A percentile compares a stretch with the other conserved stretches of the same genome.
Evolutionary conservation across 1,140 invertebrate genomes (phyloP).

Genomic region (Lethrus apterus): DNA sequence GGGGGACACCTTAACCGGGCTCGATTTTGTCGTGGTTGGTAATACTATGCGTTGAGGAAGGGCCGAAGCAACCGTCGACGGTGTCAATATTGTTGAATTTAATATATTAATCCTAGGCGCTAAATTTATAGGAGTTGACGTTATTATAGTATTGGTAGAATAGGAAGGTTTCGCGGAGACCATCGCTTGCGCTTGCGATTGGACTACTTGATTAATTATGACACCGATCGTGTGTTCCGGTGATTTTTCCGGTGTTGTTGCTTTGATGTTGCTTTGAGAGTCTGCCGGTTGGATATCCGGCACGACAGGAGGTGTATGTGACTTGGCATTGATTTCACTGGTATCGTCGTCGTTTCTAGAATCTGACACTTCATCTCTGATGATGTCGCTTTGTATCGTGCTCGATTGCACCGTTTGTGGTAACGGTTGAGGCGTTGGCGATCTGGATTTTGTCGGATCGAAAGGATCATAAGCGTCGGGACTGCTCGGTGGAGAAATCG

Average conservation of each 20-base stretch:
- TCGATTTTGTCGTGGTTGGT: constrained; percentile 37
- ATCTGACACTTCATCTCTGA: constrained; percentile 20
- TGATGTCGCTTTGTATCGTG: background rate
- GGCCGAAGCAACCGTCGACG: constrained; percentile 28
- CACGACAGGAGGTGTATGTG: constrained; percentile 36
- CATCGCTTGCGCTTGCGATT: constrained; percentile 1
- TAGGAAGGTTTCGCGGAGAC: constrained; percentile 3
- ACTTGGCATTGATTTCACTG: constrained; percentile 18
- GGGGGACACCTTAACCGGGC: constrained; percentile 42
- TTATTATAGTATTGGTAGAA: constrained; percentile 32
- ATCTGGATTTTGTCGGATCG: constrained; percentile 76
- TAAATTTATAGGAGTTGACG: constrained; percentile 32
- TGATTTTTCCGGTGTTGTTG: constrained; percentile 26
- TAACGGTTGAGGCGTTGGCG: constrained; percentile 43
- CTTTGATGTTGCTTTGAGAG: constrained; percentile 33
- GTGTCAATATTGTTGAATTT: constrained; percentile 33
- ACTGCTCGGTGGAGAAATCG: constrained; percentile 53
- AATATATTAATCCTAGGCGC: constrained; percentile 39
- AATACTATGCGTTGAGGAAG: constrained; percentile 42
- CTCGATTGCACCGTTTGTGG: constrained; percentile 27
- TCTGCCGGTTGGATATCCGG: constrained; percentile 42
- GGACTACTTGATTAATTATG: constrained; percentile 12
- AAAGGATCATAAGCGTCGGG: constrained; percentile 81
- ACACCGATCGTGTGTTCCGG: constrained; percentile 20
- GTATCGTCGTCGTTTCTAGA: constrained; percentile 2